Conservation (phyloP, 1,140 invertebrate genomes). For the Holotrichia oblita region DNA sequence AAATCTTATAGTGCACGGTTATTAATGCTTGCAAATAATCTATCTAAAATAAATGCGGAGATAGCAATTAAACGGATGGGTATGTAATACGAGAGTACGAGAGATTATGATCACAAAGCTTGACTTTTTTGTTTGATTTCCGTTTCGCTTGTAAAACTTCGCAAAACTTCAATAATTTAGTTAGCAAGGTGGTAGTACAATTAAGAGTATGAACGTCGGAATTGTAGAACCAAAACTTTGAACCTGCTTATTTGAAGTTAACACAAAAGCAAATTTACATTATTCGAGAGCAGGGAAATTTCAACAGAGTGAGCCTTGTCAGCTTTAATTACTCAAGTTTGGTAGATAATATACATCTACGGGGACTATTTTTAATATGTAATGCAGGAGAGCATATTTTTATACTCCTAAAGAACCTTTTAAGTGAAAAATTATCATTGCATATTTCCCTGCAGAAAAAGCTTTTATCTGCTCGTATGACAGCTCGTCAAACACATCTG, state of each 20-base stretch:
- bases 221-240: background rate
- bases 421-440: too few species aligned
- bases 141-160: background rate
- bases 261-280: background rate
- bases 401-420: too few species aligned
- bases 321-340: background rate
- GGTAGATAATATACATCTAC: background rate
- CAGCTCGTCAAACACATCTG: too few species aligned
- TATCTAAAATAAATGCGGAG: background rate
- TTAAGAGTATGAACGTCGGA: background rate
- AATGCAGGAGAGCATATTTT: background rate
- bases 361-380: background rate
- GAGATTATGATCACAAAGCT: background rate
- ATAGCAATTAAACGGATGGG: background rate
- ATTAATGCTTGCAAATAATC: background rate
- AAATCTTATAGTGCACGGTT: too few species aligned
- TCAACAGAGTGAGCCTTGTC: background rate
- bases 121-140: background rate
- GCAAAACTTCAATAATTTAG: constrained; percentile 6
- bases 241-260: constrained; percentile 7
- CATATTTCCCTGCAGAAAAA: too few species aligned
- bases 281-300: background rate
- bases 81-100: background rate
- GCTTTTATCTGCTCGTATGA: too few species aligned
- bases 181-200: constrained; percentile 2